phyloP scores from a whole-genome alignment of 1,140 invertebrate genomes.

The Paraescarpia echinospica region DNA sequence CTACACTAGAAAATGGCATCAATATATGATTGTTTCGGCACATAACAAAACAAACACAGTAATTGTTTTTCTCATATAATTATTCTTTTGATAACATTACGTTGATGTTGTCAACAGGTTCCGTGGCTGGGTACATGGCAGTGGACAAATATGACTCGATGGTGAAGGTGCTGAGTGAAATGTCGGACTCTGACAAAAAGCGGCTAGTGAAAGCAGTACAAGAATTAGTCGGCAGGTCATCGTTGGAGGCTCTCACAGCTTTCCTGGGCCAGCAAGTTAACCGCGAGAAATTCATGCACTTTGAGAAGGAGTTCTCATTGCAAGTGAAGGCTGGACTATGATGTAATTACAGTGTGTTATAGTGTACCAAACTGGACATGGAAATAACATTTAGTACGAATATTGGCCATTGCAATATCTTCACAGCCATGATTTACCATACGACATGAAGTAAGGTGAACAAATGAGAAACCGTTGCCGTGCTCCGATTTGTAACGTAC shows the following conservation, averaged over 20 bases:
- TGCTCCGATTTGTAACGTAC: background rate
- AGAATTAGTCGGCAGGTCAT: slow-evolving; percentile 44
- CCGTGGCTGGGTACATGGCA: slow-evolving; percentile 41
- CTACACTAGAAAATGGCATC: background rate
- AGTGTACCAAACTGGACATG: background rate
- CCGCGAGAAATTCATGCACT: slow-evolving; percentile 35
- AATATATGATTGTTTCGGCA: background rate
- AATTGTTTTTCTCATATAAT: background rate
- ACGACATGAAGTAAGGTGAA: background rate
- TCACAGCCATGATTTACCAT: background rate
- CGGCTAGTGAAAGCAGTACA: slow-evolving; percentile 45
- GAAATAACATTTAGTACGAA: background rate
- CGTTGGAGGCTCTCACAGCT: slow-evolving; percentile 42
- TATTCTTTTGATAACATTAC: background rate
- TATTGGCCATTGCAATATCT: background rate
- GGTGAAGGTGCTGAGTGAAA: slow-evolving; percentile 39
- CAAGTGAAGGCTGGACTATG: slow-evolving; percentile 26
- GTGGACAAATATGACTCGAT: slow-evolving; percentile 45
- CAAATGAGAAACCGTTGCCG: background rate
- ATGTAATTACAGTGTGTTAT: background rate
- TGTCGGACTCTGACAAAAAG: slow-evolving; percentile 43
- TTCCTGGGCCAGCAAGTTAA: slow-evolving; percentile 44
- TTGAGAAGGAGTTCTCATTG: slow-evolving; percentile 27
- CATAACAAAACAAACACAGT: background rate
- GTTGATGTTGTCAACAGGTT: slow-evolving; percentile 33